Evolutionary conservation across 1,140 invertebrate species (phyloP), one percentile per base, ranked within the genome.

Genomic region (Gonatopus flavifemur): DNA sequence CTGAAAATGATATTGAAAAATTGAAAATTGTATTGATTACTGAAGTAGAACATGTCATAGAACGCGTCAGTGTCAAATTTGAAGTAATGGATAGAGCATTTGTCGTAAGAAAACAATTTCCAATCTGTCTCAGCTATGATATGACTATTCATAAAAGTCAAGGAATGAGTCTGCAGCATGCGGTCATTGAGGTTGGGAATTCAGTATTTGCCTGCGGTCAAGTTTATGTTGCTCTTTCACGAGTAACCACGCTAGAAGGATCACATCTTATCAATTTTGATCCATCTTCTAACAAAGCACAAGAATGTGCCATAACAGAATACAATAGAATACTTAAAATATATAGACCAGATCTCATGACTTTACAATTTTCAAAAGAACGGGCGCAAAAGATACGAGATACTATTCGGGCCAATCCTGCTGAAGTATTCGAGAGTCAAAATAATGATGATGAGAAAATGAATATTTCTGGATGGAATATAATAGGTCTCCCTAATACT

Each of bases 141-240:
- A 68, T 72, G 22, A 76, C 72, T 18, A 18, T 40, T 38, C 12
- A n/a, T 64, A 9, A 40, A 58, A n/a, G n/a, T n/a, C n/a, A n/a
- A n/a, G n/a, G n/a, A n/a, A n/a, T n/a, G n/a, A n/a, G n/a, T n/a
- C n/a, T n/a, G n/a, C n/a, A n/a, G n/a, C n/a, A n/a, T n/a, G n/a
- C n/a, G n/a, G n/a, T n/a, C n/a, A n/a, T n/a, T n/a, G n/a, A n/a
- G n/a, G 52, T 57, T 16, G 66, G 62, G 21, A 66, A 65, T 56
- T 49, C 42, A 20, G 42, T 72, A 31, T 73, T 75, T 43, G 52
- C 44, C 45, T 41, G 28, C 42, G 74, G 70, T 8, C 67, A 74
- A 57, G 53, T 52, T 28, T 77, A 72, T 57, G 70, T 75, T 18
- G 70, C 72, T 33, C 48, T 73, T 5, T 72, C 69, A 15, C 57